Evolutionary conservation across 2,797 vertebrate species (phyloP), one percentile per base, ranked within the genome.

Genomic region (Periparus ater): DNA sequence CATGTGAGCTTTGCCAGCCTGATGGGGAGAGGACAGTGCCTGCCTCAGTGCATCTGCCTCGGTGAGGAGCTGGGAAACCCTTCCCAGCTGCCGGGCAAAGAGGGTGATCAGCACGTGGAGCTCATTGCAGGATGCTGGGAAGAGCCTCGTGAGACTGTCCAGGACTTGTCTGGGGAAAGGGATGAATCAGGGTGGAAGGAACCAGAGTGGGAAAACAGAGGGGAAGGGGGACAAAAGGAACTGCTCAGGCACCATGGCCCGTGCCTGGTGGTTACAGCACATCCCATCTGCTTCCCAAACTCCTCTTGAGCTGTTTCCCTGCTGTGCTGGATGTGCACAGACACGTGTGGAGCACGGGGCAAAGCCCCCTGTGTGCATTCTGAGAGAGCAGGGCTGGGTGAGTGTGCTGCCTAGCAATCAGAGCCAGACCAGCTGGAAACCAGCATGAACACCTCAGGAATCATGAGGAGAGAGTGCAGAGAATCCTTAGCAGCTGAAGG

Each of bases 281-380:
- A 27, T 60, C 58, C 54, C 5, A 2, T 12, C 53, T 45, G 50
- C 74, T 75, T 71, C 18, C 34, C 65, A 58, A 77, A 30, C 16
- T 48, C 38, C 48, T 30, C 38, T 25, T 47, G 6, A 44, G 53
- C 48, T 38, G 0, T 47, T 73, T 68, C 36, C 19, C 26, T 27
- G 34, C 60, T 19, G 14, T 34, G 40, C 38, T 32, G 0, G 2
- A 22, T 27, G 44, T 9, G 36, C 26, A 50, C 0, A 12, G 15
- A 5, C 13, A 12, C 0, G 2, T 7, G 42, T 0, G 0, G 32
- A 60, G 42, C 18, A 29, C 9, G 16, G 34, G 27, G 13, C n/a
- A 42, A 11, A 45, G 72, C 23, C 55, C 19, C 30, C 23, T 16
- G 22, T 3, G 72, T 74, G 72, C 78, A 38, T 9, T 27, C 1